These are phyloP conservation scores for Anagrus nilaparvatae DNA, from an alignment of 1,140 invertebrate species.

Conservation along the genomic window DNA sequence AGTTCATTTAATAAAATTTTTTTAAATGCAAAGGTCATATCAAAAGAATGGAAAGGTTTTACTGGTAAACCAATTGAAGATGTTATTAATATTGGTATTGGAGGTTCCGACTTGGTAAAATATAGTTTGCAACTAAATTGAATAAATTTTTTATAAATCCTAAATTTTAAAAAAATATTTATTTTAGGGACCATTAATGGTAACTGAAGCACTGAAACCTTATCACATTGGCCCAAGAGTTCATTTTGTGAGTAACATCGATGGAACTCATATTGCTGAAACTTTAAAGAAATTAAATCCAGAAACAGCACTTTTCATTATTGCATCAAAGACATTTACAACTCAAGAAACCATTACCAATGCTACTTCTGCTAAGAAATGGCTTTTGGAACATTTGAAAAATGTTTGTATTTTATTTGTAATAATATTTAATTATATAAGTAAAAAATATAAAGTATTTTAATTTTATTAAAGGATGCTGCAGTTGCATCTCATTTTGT, in stretches of 20 bases:
- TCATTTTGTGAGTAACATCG: constrained; percentile 99
- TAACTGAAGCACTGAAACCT: constrained; percentile 92
- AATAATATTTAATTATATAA: constrained; percentile 6
- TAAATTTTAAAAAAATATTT: constrained; percentile 11
- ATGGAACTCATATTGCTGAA: constrained; percentile 96
- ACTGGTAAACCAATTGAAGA: constrained; percentile 94
- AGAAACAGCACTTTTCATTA: constrained; percentile 94
- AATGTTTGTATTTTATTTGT: constrained; percentile 54
- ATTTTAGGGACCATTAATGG: constrained; percentile 88
- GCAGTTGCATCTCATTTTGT: constrained; percentile 96
- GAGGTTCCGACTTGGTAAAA: constrained; percentile 88
- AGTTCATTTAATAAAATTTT: constrained; percentile 2
- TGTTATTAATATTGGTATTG: constrained; percentile 99
- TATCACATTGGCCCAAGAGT: constrained; percentile 81
- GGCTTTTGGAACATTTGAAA: constrained; percentile 82
- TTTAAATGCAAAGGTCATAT: constrained; percentile 46
- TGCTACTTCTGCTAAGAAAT: constrained; percentile 90
- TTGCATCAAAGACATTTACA: constrained; percentile 98
- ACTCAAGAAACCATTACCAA: constrained; percentile 99
- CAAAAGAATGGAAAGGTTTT: constrained; percentile 74
- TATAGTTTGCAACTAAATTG: constrained; percentile 1
- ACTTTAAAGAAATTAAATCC: constrained; percentile 83
- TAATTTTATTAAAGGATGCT: constrained; percentile 47
- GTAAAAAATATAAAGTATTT: constrained; percentile 8
- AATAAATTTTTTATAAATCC: constrained; percentile 1